Base-by-base conservation (phyloP, 2,113 vertebrate species). In the Rhegmatorhina hoffmannsi region DNA sequence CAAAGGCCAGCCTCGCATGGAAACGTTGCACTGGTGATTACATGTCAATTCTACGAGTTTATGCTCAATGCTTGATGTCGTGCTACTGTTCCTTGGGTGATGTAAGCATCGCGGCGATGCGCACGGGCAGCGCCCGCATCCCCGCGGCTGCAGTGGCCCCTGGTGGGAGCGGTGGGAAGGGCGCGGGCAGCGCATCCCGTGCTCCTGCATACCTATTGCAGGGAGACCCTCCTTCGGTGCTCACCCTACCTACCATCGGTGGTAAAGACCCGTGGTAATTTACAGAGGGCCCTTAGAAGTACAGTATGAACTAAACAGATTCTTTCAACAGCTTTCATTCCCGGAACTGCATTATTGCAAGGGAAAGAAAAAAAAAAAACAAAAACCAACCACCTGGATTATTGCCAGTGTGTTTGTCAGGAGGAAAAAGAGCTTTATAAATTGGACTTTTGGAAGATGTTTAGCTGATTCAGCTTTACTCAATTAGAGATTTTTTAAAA, bases 91-190 rank as follows among this genome's bases (percentile, higher is more conserved):
- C 4, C 16, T 13, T 3, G 2, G 1, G 29, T 7, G 9, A 1
- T 1, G 86, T 0, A 0, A 4, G 1, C 12, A 11, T 6, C 17
- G 5, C 4, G 43, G 77, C 10, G 63, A 0, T 1, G 59, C 38
- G 13, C 49, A 24, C 50, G 1, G 19, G 86, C 79, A 0, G 55
- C 15, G 69, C 8, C 50, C 15, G 4, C 88, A 92, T 95, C 78
- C 87, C 81, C 4, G 92, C 86, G 88, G 84, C 92, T 93, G 89
- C 92, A 96, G 84, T 59, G 96, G 11, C 96, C 96, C 55, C 97
- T 96, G 25, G 60, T 6, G 96, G 92, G 87, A 1, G 69, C 87
- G 23, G 23, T 11, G 60, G 60, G 87, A 6, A 74, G 86, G 86
- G 82, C 50, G 44, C 29, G 25, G 44, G 44, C 34, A 34, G n/a